phyloP scores from a whole-genome alignment of 2,888 invertebrate species.

The Acleris laterana region DNA sequence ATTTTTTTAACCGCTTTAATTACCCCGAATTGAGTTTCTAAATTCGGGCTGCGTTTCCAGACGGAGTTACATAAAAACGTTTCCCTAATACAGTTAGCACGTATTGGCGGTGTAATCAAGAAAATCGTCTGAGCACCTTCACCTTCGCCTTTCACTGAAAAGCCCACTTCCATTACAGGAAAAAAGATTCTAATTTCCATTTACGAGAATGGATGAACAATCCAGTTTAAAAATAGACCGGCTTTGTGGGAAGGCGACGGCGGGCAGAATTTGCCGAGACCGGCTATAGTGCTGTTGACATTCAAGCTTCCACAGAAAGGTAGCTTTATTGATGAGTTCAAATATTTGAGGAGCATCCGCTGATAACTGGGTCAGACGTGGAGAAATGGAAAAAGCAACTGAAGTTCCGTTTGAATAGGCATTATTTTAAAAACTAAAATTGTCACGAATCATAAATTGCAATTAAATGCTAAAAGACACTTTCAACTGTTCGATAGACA shows the following conservation, averaged over 20 bases:
- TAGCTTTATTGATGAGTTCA: slow-evolving; percentile 13
- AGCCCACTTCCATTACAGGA: slow-evolving; percentile 15
- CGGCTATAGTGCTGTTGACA: slow-evolving; percentile 16
- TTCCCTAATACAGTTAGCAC: slow-evolving; percentile 11
- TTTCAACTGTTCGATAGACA: too few relatives aligned
- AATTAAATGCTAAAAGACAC: too few relatives aligned
- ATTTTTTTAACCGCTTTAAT: too few relatives aligned
- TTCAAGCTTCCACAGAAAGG: slow-evolving; percentile 1
- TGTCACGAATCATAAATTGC: too few relatives aligned
- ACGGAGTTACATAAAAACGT: not conserved
- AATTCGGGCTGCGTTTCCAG: not conserved
- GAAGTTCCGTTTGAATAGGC: too few relatives aligned
- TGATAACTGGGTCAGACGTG: not conserved
- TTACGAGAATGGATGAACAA: slow-evolving; percentile 17
- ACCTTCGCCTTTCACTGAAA: slow-evolving; percentile 11
- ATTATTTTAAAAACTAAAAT: too few relatives aligned
- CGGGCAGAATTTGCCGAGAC: slow-evolving; percentile 6
- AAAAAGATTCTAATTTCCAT: slow-evolving; percentile 27
- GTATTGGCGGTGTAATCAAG: slow-evolving; percentile 14
- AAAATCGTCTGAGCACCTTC: slow-evolving; percentile 9
- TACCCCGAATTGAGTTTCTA: too few relatives aligned
- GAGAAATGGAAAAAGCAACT: too few relatives aligned
- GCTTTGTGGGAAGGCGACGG: slow-evolving; percentile 16
- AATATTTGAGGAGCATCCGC: slow-evolving; percentile 12
- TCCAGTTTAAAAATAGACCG: slow-evolving; percentile 32